Conservation (phyloP, 23 tunicate species). For the Clavelina lepadiformis region DNA sequence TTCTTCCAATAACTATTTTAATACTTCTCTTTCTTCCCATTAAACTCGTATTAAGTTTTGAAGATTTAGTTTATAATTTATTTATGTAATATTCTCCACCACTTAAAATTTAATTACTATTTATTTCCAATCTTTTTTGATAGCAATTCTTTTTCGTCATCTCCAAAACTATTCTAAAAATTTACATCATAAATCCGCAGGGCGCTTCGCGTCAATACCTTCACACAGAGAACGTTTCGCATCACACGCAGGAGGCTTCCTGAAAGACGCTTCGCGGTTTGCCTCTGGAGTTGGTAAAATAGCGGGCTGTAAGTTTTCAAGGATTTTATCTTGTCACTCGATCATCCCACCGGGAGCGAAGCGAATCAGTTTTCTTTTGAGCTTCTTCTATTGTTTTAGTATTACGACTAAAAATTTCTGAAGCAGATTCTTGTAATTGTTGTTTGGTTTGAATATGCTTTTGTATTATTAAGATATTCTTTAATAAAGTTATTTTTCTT, state of each 20-base stretch:
- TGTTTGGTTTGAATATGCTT: neutral
- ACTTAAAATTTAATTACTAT: neutral
- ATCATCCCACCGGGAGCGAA: no score
- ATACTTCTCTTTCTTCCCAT: neutral
- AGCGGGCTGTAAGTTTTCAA: neutral
- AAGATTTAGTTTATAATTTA: neutral
- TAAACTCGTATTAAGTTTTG: neutral
- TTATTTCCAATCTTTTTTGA: neutral
- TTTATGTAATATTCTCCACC: neutral
- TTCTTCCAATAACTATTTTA: neutral
- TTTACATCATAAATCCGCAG: neutral
- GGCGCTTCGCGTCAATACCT: no score
- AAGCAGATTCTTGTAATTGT: slow-evolving; percentile 4
- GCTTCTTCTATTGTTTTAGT: neutral
- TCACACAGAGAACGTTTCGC: no score
- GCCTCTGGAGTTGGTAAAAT: no score
- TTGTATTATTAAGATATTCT: neutral
- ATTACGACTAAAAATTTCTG: no score
- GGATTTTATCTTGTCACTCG: neutral
- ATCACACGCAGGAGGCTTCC: no score
- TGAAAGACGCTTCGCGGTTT: no score
- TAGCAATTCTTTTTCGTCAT: neutral
- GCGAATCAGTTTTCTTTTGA: neutral
- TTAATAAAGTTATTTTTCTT: neutral
- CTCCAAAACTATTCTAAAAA: no score